Evolutionary conservation across 2,797 vertebrate species (phyloP).

Genomic region (Scleropages formosus): DNA sequence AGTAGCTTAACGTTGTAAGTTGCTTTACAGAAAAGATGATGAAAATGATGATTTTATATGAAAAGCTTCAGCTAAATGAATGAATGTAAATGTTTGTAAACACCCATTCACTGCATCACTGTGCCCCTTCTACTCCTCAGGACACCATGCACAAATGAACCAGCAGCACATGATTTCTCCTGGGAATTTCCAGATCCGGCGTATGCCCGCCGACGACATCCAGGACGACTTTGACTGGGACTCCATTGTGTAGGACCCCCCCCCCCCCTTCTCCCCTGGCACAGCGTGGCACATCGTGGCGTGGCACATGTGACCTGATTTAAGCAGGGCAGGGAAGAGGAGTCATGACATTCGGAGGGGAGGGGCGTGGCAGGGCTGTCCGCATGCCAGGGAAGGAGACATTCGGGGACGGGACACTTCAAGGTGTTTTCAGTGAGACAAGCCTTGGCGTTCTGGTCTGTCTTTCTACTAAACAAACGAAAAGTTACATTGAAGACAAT

Average conservation of each 20-base stretch:
- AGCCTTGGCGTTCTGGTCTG: constrained; percentile 66
- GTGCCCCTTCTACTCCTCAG: constrained; percentile 52
- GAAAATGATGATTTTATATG: no score
- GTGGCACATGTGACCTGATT: constrained; percentile 43
- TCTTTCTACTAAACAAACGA: constrained; percentile 63
- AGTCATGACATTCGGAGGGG: constrained; percentile 35
- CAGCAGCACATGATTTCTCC: constrained; percentile 89
- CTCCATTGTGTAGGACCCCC: constrained; percentile 82
- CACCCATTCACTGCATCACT: neutral
- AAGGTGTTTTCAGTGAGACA: constrained; percentile 48
- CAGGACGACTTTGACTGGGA: constrained; percentile 94
- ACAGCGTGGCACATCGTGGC: constrained; percentile 39
- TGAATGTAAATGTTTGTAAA: neutral
- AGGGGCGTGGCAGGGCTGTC: constrained; percentile 54
- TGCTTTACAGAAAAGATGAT: no score
- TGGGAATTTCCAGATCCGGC: constrained; percentile 86
- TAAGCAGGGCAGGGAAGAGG: constrained; percentile 50
- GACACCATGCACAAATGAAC: constrained; percentile 86
- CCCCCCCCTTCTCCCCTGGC: constrained; percentile 22
- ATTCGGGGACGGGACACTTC: constrained; percentile 56
- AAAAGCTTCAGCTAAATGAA: no score
- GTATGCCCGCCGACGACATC: constrained; percentile 86
- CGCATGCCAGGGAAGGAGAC: constrained; percentile 52
- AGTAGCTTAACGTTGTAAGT: no score
- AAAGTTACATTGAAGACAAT: constrained; percentile 84